These are phyloP conservation scores for Furcula furcula DNA, from an alignment of 2,888 invertebrate species.

Conservation along the genomic window DNA sequence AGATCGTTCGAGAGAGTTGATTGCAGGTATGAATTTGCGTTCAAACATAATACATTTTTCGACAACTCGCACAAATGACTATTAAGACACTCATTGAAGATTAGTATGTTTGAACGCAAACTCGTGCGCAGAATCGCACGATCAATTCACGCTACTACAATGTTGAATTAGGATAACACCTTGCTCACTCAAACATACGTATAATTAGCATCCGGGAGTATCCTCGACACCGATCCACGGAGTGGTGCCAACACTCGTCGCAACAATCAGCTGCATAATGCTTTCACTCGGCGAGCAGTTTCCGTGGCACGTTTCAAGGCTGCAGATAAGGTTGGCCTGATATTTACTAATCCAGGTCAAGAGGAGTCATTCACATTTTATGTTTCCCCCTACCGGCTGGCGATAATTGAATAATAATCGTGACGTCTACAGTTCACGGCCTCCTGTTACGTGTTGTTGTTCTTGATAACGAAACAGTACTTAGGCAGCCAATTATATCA, in stretches of 20 bases:
- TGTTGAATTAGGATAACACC: too few relatives aligned
- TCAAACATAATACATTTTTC: too few relatives aligned
- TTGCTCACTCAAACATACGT: too few relatives aligned
- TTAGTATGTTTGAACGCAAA: too few relatives aligned
- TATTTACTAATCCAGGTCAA: slow-evolving; percentile 72
- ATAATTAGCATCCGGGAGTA: too few relatives aligned
- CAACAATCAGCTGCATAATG: slow-evolving; percentile 69
- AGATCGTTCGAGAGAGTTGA: too few relatives aligned
- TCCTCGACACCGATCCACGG: slow-evolving; percentile 59
- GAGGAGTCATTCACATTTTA: slow-evolving; percentile 71
- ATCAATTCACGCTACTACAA: too few relatives aligned
- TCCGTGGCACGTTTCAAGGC: slow-evolving; percentile 78
- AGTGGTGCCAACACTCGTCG: slow-evolving; percentile 48
- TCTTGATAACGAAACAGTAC: slow-evolving; percentile 43
- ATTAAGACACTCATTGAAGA: too few relatives aligned
- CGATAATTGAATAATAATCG: slow-evolving; percentile 60
- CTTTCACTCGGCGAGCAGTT: slow-evolving; percentile 71
- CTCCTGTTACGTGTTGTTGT: slow-evolving; percentile 44
- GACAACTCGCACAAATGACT: too few relatives aligned
- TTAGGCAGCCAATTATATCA: slow-evolving; percentile 24
- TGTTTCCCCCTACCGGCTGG: slow-evolving; percentile 54
- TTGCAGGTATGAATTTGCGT: too few relatives aligned
- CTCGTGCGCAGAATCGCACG: too few relatives aligned
- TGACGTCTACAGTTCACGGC: slow-evolving; percentile 58
- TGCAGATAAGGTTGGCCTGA: slow-evolving; percentile 63